Conservation (phyloP, 2,113 vertebrate species). For the Podocnemis expansa region DNA sequence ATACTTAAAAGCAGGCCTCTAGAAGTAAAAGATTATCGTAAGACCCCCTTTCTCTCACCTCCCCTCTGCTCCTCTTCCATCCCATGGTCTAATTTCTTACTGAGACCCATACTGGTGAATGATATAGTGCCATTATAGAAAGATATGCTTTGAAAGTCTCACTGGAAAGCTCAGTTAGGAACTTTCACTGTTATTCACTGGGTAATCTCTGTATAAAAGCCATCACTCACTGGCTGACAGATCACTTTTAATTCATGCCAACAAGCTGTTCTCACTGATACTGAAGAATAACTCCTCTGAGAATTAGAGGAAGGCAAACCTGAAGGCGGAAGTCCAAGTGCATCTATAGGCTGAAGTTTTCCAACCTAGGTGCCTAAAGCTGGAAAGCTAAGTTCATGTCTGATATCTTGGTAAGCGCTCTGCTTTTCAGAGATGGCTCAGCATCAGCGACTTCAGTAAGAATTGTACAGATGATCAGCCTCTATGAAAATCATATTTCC, state of each 20-base stretch:
- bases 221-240: background rate
- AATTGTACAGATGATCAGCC: background rate
- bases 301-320: background rate
- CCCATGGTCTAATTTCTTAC: accelerated
- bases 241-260: background rate
- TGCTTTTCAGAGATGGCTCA: background rate
- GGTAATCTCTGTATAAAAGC: background rate
- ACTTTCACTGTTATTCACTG: background rate
- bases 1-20: background rate
- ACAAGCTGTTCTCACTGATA: background rate
- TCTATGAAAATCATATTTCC: background rate
- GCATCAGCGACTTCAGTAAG: background rate
- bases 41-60: background rate
- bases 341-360: background rate
- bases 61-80: background rate
- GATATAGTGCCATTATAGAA: background rate
- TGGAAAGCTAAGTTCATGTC: background rate
- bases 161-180: background rate
- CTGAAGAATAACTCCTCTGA: background rate
- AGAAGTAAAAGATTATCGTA: background rate
- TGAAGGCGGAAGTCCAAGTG: background rate
- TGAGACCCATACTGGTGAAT: background rate
- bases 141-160: background rate
- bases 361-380: too few species aligned
- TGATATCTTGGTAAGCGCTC: background rate